Percentiles rank a stretch among this genome's conserved stretches.
Conservation (phyloP, 1,140 invertebrate genomes). For the Coelopa frigida region DNA sequence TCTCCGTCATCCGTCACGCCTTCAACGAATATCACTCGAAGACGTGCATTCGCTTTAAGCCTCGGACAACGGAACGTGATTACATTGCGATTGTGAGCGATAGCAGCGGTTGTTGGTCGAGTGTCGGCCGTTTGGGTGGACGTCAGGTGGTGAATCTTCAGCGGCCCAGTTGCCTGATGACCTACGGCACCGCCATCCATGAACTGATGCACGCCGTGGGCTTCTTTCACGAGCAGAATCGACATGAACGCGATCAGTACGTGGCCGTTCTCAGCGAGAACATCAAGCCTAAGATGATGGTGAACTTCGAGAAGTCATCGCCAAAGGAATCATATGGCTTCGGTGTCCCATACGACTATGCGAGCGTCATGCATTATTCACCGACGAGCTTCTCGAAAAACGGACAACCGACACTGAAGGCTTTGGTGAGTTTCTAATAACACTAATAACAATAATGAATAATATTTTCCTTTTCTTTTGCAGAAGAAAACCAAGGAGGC, state of each 20-base stretch:
- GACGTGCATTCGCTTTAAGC: constrained; percentile 65
- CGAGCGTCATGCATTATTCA: constrained; percentile 76
- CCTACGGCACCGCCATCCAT: constrained; percentile 68
- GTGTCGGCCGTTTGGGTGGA: constrained; percentile 60
- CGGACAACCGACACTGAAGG: constrained; percentile 58
- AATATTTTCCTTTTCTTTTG: neutral
- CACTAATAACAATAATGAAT: neutral
- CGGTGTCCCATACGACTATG: constrained; percentile 67
- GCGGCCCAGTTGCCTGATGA: constrained; percentile 60
- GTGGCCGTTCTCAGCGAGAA: constrained; percentile 66
- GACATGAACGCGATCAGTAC: constrained; percentile 68
- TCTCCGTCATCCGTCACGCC: constrained; percentile 52
- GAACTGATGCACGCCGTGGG: constrained; percentile 79
- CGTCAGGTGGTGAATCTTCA: constrained; percentile 41
- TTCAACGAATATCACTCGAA: constrained; percentile 61
- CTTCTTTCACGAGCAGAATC: constrained; percentile 81
- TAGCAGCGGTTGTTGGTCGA: constrained; percentile 73
- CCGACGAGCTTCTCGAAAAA: constrained; percentile 64
- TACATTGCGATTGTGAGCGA: constrained; percentile 60
- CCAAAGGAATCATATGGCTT: constrained; percentile 50
- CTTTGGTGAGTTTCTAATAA: constrained; percentile 37
- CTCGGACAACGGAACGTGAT: constrained; percentile 53
- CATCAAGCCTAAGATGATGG: constrained; percentile 57
- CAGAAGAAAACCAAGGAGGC: constrained; percentile 18
- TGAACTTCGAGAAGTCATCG: constrained; percentile 63